Percentiles rank a stretch among this genome's conserved stretches.
phyloP scores from a whole-genome alignment of 2,797 vertebrate species.

The Sebastes baramenuke region DNA sequence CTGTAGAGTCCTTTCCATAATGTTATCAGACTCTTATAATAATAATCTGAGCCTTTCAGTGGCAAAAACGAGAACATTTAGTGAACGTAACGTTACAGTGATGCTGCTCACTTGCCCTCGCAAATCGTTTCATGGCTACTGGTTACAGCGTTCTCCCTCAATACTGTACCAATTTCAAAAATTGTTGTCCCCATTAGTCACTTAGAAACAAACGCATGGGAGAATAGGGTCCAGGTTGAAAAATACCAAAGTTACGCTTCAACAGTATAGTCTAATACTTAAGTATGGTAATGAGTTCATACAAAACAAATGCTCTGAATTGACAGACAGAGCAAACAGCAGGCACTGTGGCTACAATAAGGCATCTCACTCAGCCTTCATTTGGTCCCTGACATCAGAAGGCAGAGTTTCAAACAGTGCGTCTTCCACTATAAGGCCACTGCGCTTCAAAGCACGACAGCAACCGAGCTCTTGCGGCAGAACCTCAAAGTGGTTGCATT shows the following conservation, averaged over 20 bases:
- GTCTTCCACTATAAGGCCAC: constrained; percentile 91
- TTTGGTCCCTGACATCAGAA: constrained; percentile 94
- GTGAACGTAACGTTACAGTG: no score
- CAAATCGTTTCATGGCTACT: no score
- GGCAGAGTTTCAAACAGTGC: constrained; percentile 95
- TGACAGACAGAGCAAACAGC: constrained; percentile 64
- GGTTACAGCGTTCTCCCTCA: no score
- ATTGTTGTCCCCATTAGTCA: no score
- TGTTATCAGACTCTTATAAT: no score
- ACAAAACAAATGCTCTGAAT: constrained; percentile 39
- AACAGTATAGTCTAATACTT: constrained; percentile 35
- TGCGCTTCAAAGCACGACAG: constrained; percentile 90
- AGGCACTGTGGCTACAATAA: constrained; percentile 82
- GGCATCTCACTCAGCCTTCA: constrained; percentile 90
- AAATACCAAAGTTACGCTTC: not conserved
- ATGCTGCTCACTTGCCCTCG: no score
- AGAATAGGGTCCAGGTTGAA: no score
- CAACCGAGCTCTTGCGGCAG: constrained; percentile 92
- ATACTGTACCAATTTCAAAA: no score
- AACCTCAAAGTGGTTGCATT: constrained; percentile 96
- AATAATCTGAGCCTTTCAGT: no score
- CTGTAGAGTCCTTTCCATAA: no score
- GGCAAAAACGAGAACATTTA: no score
- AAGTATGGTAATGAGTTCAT: constrained; percentile 30
- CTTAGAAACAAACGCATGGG: no score